Base-by-base conservation (phyloP, 2,888 invertebrate species). In the Busseola fusca region DNA sequence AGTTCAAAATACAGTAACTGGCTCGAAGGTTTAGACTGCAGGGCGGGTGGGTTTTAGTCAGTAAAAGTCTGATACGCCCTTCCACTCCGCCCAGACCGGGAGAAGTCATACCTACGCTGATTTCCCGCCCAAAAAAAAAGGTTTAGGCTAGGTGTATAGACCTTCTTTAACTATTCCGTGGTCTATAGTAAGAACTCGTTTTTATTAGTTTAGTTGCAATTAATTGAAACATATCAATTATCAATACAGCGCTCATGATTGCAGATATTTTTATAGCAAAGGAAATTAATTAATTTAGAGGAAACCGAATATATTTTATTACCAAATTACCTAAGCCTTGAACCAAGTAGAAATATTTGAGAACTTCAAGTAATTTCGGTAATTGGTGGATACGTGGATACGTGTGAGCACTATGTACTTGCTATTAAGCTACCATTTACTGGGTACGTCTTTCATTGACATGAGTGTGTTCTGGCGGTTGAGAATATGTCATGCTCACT, bases 251-350 rank as follows among this genome's bases (percentile, higher is more conserved):
- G 1, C 4, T 27, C 37, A 27, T 16, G 18, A 52, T 45, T 40
- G n/a, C 30, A 34, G 54, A 74, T 66, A 69, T 62, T 37, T 66
- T 30, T 10, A 75, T n/a, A 4, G 25, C 37, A 30, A 18, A 54
- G 64, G 64, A 64, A 79, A 64, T 74, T 12, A 34, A 52, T 73
- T 27, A 34, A 52, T 73, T 25, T 40, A 56, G 50, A 68, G 45
- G 62, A 63, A 76, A 69, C 56, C 0, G 42, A 59, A 80, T 75
- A 76, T 76, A 69, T 72, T 80, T 70, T 59, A 34, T n/a, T 56
- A 40, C 6, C 58, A 56, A 30, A 30, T 65, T 58, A 54, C 76
- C 68, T 80, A 50, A 66, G 3, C 79, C 79, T 69, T 78, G 80
- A 63, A 74, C 12, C 16, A 69, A 65, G 52, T 74, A n/a, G 21